A percentile compares a stretch with the other conserved stretches of the same genome.
These are phyloP conservation scores for Pipra filicauda DNA, from an alignment of 2,113 vertebrate species.

Conservation along the genomic window DNA sequence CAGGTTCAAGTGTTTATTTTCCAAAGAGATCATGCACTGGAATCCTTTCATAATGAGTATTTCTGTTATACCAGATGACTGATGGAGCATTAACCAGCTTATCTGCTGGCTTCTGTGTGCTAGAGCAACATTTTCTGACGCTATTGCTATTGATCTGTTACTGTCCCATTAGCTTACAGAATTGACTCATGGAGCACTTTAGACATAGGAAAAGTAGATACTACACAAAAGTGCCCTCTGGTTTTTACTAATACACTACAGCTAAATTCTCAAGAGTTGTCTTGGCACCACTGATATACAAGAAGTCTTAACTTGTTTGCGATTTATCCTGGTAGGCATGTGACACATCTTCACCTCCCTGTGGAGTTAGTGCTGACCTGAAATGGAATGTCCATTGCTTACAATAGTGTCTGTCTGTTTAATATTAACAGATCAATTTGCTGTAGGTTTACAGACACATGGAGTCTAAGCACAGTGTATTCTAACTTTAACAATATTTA, in stretches of 20 bases:
- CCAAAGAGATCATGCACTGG: neutral
- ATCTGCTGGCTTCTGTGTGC: neutral
- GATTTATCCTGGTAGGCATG: neutral
- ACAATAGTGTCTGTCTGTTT: neutral
- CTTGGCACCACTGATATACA: neutral
- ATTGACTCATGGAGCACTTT: neutral
- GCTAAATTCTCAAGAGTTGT: neutral
- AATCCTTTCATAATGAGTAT: neutral
- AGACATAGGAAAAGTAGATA: neutral
- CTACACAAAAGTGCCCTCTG: neutral
- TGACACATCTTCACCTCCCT: neutral
- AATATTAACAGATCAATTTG: neutral
- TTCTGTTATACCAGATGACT: neutral
- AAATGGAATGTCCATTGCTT: neutral
- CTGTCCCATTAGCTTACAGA: neutral
- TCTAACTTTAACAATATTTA: neutral
- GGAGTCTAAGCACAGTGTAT: neutral
- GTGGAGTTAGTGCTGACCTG: neutral
- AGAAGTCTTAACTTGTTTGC: neutral
- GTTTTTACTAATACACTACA: neutral
- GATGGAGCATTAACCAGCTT: constrained; percentile 24
- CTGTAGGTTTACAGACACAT: neutral
- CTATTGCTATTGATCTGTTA: neutral
- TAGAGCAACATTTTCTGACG: neutral
- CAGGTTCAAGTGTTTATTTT: neutral